These are phyloP conservation scores for Trogon surrucura DNA, from an alignment of 2,113 vertebrate genomes.

Conservation along the genomic window DNA sequence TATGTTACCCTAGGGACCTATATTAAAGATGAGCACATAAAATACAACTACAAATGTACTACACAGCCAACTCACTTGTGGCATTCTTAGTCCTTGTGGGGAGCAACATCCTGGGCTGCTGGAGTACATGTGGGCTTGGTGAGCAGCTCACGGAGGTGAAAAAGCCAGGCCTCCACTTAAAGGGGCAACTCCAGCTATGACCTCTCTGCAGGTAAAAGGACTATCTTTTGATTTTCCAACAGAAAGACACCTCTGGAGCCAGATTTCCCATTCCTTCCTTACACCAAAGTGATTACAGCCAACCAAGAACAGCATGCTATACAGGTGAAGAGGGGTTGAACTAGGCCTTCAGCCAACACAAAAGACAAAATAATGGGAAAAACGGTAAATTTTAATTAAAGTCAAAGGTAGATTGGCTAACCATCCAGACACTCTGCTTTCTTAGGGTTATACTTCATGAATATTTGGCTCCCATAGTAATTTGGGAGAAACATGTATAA, in stretches of 20 bases:
- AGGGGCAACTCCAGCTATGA: background rate
- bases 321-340: background rate
- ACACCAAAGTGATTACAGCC: background rate
- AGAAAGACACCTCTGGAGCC: background rate
- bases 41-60: background rate
- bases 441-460: background rate
- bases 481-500: background rate
- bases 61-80: background rate
- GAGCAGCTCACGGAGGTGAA: background rate
- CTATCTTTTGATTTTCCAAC: rapidly evolving
- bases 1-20: background rate
- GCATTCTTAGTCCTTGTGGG: background rate
- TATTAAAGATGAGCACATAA: background rate
- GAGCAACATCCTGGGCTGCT: background rate
- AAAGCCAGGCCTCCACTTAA: background rate
- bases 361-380: background rate
- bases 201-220: background rate
- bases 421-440: background rate
- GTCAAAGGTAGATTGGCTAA: background rate
- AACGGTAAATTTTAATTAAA: background rate
- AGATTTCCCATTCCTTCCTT: background rate
- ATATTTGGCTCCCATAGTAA: background rate
- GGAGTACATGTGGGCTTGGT: rapidly evolving
- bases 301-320: background rate
- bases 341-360: background rate